Evolutionary conservation across 92 coral and sea anemone species (phyloP), one percentile per base, ranked within the genome.

Genomic region (Bergia puertoricense): DNA sequence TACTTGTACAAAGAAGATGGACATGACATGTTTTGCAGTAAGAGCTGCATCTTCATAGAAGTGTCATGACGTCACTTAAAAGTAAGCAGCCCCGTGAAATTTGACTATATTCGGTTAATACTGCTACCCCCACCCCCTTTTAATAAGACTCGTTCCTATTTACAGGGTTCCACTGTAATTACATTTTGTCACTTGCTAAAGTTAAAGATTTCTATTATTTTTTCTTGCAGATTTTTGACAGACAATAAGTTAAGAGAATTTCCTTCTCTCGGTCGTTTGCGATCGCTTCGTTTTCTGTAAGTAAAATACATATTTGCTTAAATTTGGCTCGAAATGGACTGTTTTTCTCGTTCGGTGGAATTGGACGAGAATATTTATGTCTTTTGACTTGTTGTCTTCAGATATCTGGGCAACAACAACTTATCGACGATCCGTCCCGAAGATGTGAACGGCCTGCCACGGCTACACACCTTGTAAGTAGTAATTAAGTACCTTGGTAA

Each of bases 281-380:
- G 41, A 73, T 73, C 77, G 77, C 77, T 73, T 30, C 40, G 43
- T n/a, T 68, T 68, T 13, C 13, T 68, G 74, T 68, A 68, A 68
- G 74, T 68, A 68, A 11, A 10, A 68, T 22, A 68, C 74, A 6
- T 2, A 7, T 36, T 68, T 54, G 59, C 6, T 11, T n/a, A 9
- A 68, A n/a, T 23, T 68, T 18, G 74, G 39, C 16, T 10, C 15
- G 2, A 10, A 10, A 54, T 10, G 59, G 59, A 13, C 1, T 54
- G 59, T 10, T 54, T 13, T 54, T 10, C 16, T 54, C 59, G 0
- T 13, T 54, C 59, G 59, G 8, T 10, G 59, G 13, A 54, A 54
- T 13, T 54, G 59, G 16, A 10, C 2, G 59, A 45, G 14, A 45
- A 45, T 56, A 41, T 0, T 69, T 37, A 75, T 22, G 51, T 30